Conservation (phyloP, 2,113 vertebrate genomes). For the Stercorarius parasiticus region DNA sequence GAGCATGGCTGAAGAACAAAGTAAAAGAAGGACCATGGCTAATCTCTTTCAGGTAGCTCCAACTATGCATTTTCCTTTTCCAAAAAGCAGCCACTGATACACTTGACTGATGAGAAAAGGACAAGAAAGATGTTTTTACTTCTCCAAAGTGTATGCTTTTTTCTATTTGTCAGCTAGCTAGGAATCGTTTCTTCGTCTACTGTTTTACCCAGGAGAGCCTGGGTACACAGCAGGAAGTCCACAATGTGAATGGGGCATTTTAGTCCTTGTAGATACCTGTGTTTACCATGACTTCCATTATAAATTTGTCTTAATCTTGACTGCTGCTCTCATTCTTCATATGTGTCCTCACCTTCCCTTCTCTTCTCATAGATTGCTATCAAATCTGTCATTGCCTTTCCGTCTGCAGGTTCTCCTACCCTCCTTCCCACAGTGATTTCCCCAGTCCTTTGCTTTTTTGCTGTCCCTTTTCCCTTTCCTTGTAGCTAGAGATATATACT, state of each 20-base stretch:
- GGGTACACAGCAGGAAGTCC: neutral
- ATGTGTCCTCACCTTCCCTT: neutral
- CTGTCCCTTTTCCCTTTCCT: neutral
- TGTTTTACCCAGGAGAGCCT: neutral
- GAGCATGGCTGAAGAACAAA: neutral
- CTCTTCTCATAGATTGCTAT: neutral
- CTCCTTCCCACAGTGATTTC: neutral
- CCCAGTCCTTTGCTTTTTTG: neutral
- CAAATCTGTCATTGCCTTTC: neutral
- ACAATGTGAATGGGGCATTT: rapidly evolving
- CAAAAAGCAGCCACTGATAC: neutral
- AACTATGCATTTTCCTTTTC: neutral
- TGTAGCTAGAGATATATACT: neutral
- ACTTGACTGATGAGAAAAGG: neutral
- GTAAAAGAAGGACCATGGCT: neutral
- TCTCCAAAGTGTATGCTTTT: rapidly evolving
- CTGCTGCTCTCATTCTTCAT: neutral
- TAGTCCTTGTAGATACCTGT: neutral
- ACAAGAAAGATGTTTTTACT: neutral
- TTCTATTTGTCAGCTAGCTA: neutral
- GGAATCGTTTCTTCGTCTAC: neutral
- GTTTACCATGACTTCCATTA: neutral
- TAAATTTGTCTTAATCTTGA: neutral
- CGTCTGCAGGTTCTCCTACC: neutral
- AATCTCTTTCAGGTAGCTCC: neutral